These are phyloP conservation scores for Anguilla marmorata DNA, from an alignment of 2,797 vertebrate genomes.

Conservation along the genomic window DNA sequence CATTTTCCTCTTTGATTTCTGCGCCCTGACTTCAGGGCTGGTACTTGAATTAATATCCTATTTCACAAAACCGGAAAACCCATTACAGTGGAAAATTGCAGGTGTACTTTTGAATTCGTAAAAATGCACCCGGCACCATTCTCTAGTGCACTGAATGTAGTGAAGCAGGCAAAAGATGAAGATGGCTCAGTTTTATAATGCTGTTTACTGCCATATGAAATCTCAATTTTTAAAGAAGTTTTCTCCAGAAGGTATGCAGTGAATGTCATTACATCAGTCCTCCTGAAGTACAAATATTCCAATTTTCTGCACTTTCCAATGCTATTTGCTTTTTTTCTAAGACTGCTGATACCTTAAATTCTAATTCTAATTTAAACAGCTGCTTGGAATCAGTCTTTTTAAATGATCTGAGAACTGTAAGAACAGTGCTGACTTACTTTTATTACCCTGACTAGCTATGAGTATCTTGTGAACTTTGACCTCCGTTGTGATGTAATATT, in stretches of 20 bases:
- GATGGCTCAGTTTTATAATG: constrained; percentile 9
- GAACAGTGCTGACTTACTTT: neutral
- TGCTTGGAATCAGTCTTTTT: neutral
- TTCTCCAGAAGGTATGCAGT: neutral
- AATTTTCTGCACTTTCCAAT: neutral
- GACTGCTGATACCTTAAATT: neutral
- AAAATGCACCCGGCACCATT: neutral
- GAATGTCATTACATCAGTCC: neutral
- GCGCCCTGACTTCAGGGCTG: neutral
- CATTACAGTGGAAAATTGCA: constrained; percentile 24
- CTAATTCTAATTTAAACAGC: neutral
- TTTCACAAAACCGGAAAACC: constrained; percentile 20
- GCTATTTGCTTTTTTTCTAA: no score
- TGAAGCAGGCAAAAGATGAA: constrained; percentile 20
- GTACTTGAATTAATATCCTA: constrained; percentile 14
- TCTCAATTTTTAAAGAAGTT: neutral
- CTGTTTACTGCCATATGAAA: constrained; percentile 9
- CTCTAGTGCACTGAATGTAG: neutral
- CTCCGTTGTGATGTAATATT: no score
- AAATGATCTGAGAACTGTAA: neutral
- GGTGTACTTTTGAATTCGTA: constrained; percentile 17
- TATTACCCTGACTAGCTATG: neutral
- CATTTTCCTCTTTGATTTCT: no score
- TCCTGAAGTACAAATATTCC: neutral
- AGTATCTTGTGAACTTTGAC: neutral